phyloP scores from a whole-genome alignment of 2,113 vertebrate species.

The Aptenodytes patagonicus region DNA sequence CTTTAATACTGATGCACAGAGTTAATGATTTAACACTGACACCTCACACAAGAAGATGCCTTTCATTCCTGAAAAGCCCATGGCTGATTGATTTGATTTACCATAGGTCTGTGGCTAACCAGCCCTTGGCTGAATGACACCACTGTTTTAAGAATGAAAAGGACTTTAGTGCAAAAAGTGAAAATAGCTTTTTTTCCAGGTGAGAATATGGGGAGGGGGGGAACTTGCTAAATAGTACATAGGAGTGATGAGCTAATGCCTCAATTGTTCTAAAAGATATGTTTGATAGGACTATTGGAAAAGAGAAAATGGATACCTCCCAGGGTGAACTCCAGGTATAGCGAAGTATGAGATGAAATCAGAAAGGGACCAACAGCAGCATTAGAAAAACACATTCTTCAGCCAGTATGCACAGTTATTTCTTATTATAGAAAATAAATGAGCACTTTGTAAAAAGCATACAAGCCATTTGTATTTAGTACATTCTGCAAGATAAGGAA shows the following conservation, averaged over 20 bases:
- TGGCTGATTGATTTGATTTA: not conserved
- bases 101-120: not conserved
- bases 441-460: not conserved
- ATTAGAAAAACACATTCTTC: not conserved
- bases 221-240: not conserved
- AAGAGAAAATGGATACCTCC: not conserved
- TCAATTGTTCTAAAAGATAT: not conserved
- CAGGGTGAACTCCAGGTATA: not conserved
- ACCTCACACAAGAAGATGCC: not conserved
- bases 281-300: not conserved
- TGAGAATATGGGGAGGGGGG: fast-evolving
- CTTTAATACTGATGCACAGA: not conserved
- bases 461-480: not conserved
- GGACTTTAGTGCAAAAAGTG: not conserved
- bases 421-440: not conserved
- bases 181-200: not conserved
- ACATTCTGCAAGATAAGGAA: not conserved
- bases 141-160: not conserved
- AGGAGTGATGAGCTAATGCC: not conserved
- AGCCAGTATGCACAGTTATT: not conserved
- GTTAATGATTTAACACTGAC: conserved; percentile 3
- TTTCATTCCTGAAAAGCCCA: not conserved
- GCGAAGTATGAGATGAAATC: not conserved
- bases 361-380: not conserved
- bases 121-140: not conserved